Percentiles rank a stretch among this genome's conserved stretches.
These are phyloP conservation scores for Bungarus multicinctus DNA, from an alignment of 2,113 vertebrate genomes.

Conservation along the genomic window DNA sequence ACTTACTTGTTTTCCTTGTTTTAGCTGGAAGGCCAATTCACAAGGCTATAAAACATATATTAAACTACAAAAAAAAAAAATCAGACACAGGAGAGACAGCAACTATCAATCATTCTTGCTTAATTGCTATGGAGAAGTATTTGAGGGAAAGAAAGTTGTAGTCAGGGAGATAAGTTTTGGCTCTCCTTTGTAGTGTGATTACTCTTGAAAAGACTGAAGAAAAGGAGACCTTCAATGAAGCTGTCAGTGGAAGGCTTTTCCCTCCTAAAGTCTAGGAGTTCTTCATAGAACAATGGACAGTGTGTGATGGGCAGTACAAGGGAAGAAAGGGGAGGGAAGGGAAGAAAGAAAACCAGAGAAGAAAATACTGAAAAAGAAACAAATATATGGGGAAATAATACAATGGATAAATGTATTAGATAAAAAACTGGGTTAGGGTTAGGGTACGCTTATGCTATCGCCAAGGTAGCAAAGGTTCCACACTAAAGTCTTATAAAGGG, in stretches of 20 bases:
- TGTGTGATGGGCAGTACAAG: background rate
- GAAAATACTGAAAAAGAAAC: background rate
- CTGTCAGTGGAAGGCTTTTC: background rate
- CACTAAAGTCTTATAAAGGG: background rate
- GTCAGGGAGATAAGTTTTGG: background rate
- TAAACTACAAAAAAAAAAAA: background rate
- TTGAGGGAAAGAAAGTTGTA: background rate
- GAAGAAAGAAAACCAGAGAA: background rate
- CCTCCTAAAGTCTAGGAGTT: background rate
- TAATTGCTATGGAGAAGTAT: background rate
- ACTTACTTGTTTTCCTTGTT: background rate
- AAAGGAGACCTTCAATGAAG: background rate
- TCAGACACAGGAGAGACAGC: background rate
- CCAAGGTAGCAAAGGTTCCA: too few relatives aligned
- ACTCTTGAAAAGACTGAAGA: background rate
- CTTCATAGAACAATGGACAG: background rate
- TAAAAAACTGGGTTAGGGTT: background rate
- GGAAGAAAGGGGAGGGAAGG: background rate
- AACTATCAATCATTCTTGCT: background rate
- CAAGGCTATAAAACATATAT: background rate
- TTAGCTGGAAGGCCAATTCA: background rate
- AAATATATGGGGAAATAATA: background rate
- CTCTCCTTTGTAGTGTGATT: background rate
- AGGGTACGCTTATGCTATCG: too few relatives aligned
- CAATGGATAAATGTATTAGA: background rate